Percentiles rank a stretch among this genome's conserved stretches.
phyloP scores from a whole-genome alignment of 2,797 vertebrate genomes.

The Trachurus trachurus region DNA sequence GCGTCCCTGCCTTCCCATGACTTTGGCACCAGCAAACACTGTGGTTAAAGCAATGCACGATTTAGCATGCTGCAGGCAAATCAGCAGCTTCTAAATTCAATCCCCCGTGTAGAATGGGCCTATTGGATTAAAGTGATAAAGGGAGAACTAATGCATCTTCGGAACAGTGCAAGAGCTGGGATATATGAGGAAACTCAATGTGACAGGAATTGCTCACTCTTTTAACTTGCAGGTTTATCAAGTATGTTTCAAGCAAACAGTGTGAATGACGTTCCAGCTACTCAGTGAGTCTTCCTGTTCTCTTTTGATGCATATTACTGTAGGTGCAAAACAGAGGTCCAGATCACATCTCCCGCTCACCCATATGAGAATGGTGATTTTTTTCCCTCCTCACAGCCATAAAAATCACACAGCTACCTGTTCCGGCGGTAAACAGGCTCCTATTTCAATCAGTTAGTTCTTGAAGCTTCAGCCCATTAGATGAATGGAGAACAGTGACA shows the following conservation, averaged over 20 bases:
- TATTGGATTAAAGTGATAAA: slow-evolving; percentile 80
- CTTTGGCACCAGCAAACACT: slow-evolving; percentile 47
- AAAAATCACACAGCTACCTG: slow-evolving; percentile 55
- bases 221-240: slow-evolving; percentile 70
- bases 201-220: slow-evolving; percentile 72
- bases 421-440: slow-evolving; percentile 50
- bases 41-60: slow-evolving; percentile 53
- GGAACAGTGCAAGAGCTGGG: slow-evolving; percentile 46
- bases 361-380: slow-evolving; percentile 46
- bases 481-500: slow-evolving; percentile 32
- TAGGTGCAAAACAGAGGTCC: slow-evolving; percentile 46
- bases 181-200: slow-evolving; percentile 68
- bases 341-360: slow-evolving; percentile 45
- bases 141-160: slow-evolving; percentile 70
- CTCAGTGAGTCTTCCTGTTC: slow-evolving; percentile 42
- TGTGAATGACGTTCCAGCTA: slow-evolving; percentile 51
- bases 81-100: slow-evolving; percentile 73
- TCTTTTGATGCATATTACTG: slow-evolving; percentile 54
- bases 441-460: slow-evolving; percentile 56
- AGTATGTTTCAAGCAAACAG: slow-evolving; percentile 54
- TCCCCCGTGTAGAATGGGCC: slow-evolving; percentile 66
- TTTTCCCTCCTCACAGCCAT: slow-evolving; percentile 38
- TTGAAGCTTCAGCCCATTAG: slow-evolving; percentile 31
- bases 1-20: slow-evolving; percentile 22
- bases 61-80: slow-evolving; percentile 76